These are phyloP conservation scores for Chironomus tentans DNA, from an alignment of 2,888 invertebrate species.

Conservation along the genomic window DNA sequence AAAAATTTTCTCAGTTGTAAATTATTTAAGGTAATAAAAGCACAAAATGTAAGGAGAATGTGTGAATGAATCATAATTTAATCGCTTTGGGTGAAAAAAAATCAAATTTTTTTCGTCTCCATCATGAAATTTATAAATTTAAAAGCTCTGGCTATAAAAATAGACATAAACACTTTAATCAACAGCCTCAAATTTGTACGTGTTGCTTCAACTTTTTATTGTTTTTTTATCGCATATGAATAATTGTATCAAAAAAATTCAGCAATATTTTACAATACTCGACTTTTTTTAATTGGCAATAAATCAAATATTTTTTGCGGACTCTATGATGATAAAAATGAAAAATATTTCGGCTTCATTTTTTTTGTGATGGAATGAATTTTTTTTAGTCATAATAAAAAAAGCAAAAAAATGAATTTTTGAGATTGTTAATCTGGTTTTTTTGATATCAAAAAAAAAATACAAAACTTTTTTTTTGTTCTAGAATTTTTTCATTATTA, in stretches of 20 bases:
- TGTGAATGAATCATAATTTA: background rate
- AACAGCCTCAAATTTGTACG: background rate
- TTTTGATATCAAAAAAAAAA: background rate
- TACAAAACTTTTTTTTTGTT: background rate
- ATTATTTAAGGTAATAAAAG: no score
- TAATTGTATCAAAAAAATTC: background rate
- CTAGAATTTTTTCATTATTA: background rate
- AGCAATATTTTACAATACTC: background rate
- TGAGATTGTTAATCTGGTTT: background rate
- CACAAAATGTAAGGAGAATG: background rate
- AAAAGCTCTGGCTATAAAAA: background rate
- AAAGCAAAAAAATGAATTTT: background rate
- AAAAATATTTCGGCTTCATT: background rate
- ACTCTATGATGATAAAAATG: background rate
- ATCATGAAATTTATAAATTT: background rate
- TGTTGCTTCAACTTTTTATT: background rate
- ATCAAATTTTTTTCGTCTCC: conserved; percentile 5
- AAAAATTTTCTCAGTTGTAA: no score
- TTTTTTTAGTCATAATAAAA: background rate
- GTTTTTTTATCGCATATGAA: background rate
- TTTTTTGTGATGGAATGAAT: background rate
- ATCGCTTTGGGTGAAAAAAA: conserved; percentile 22
- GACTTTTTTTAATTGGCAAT: background rate
- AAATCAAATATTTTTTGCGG: background rate
- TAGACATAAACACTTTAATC: background rate